Base-by-base conservation (phyloP, 2,888 invertebrate species). In the Stenodera caucasica region DNA sequence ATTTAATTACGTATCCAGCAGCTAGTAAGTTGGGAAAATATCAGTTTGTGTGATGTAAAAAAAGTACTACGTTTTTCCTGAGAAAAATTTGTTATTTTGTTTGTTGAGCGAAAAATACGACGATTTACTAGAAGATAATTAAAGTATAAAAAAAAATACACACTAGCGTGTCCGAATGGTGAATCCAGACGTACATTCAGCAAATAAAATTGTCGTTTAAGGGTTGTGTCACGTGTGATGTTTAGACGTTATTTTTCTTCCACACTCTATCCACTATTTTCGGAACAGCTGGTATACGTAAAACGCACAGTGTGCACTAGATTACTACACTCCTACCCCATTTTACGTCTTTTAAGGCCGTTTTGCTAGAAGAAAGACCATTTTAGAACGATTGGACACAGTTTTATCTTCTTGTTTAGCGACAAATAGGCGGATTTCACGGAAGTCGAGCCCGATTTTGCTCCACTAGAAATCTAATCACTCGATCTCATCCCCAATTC, bases 161-260 rank as follows among this genome's bases (percentile, higher is more conserved):
- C 15, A 15, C 2, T 18, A 15, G 8, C 8, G 29, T 29, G 29
- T 6, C 29, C 8, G 8, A 0, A 9, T 18, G 18, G 15, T 18
- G 37, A 15, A 14, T 12, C 35, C 14, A 14, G 14, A 14, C 35
- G 32, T 29, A 54, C 59, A 52, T 40, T 30, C 64, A 60, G 63
- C 64, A 67, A 72, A 69, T 71, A 72, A 70, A 70, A 70, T 60
- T 68, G 66, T 67, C 70, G 69, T 72, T 72, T 73, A 69, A 70
- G 67, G 63, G 69, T 69, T 67, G 66, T 67, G 70, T 72, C 72
- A 72, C 73, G 72, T 69, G 64, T 71, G 63, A 64, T 66, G 67
- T 8, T 18, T 2, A 15, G 15, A 18, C 1, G 18, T n/a, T 14
- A 7, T 5, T 35, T 35, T 35, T 35, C 35, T 40, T 40, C 18